Evolutionary conservation across 2,797 vertebrate species (phyloP).

Genomic region (Gallirallus australis): DNA sequence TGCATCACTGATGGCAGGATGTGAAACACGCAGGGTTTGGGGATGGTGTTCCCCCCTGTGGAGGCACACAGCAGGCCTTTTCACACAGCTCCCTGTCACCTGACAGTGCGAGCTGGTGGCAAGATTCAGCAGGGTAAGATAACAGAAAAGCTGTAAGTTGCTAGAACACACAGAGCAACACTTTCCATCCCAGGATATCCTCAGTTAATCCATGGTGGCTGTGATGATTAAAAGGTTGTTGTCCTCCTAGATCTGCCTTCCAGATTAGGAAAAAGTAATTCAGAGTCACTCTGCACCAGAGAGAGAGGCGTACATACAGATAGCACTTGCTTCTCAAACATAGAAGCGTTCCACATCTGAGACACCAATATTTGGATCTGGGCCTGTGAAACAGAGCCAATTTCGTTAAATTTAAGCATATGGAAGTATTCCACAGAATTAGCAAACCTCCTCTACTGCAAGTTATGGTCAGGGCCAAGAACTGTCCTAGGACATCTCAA

Average conservation of each 20-base stretch:
- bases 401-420: neutral
- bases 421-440: neutral
- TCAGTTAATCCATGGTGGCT: neutral
- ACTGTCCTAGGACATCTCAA: neutral
- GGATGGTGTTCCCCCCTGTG: neutral
- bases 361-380: neutral
- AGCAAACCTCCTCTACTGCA: neutral
- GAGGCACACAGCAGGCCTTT: neutral
- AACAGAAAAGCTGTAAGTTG: neutral
- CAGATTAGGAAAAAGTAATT: slow-evolving; percentile 39
- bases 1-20: neutral
- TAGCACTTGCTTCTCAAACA: neutral
- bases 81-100: neutral
- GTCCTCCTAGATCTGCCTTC: slow-evolving; percentile 12
- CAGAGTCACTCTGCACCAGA: neutral
- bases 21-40: neutral
- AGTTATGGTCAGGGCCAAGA: neutral
- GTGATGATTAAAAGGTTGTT: neutral
- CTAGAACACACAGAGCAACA: neutral
- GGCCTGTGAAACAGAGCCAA: neutral
- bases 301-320: neutral
- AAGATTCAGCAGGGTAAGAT: neutral
- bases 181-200: neutral
- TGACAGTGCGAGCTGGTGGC: rapidly evolving
- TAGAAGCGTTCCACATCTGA: neutral